phyloP scores from a whole-genome alignment of 2,888 invertebrate species.

The Agrochola litura region DNA sequence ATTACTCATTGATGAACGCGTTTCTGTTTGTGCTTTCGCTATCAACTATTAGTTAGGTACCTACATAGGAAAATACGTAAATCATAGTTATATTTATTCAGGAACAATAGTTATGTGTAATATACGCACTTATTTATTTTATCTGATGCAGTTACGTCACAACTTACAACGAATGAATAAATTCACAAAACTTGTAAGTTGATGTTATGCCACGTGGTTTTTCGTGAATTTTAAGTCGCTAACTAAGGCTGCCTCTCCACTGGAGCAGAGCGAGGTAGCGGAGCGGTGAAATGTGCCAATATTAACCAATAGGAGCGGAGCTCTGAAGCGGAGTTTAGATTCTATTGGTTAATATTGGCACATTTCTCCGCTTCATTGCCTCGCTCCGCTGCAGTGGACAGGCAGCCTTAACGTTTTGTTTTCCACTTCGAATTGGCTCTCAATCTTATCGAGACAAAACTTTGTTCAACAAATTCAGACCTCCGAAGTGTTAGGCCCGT shows the following conservation, averaged over 20 bases:
- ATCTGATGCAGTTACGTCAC: not conserved
- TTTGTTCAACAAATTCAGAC: not conserved
- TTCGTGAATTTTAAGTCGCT: not conserved
- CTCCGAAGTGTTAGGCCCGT: no score
- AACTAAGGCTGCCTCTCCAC: no score
- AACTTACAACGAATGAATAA: not conserved
- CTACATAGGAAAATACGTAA: constrained; percentile 13
- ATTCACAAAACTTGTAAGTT: not conserved
- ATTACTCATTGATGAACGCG: not conserved
- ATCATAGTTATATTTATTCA: not conserved
- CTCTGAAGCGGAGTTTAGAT: no score
- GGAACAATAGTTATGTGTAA: not conserved
- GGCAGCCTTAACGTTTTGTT: no score
- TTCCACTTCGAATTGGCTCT: not conserved
- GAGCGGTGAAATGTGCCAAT: no score
- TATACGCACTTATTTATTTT: not conserved
- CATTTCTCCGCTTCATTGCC: no score
- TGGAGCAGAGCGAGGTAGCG: no score
- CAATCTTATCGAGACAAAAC: not conserved
- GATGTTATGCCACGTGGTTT: not conserved
- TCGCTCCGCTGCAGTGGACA: no score
- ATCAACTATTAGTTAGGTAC: no score
- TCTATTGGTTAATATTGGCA: no score
- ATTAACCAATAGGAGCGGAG: no score
- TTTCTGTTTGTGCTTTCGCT: constrained; percentile 41